These are phyloP conservation scores for Larimichthys crocea DNA, from an alignment of 2,113 vertebrate species.

Conservation along the genomic window DNA sequence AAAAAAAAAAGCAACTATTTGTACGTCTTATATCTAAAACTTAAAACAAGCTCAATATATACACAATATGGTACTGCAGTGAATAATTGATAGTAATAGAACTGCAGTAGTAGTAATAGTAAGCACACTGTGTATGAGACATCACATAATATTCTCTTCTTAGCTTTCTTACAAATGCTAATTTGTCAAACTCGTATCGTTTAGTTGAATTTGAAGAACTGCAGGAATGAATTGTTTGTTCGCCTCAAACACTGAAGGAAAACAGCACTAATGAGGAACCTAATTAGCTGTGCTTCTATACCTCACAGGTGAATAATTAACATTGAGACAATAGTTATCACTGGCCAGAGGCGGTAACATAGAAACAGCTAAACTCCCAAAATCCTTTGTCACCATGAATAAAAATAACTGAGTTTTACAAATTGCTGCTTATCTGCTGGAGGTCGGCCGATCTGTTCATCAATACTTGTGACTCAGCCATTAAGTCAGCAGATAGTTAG, in stretches of 20 bases:
- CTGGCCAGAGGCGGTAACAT: conserved; percentile 11
- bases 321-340: conserved; percentile 22
- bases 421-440: too few relatives aligned
- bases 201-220: not conserved
- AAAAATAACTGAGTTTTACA: too few relatives aligned
- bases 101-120: too few relatives aligned
- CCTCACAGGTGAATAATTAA: conserved; percentile 60
- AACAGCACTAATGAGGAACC: conserved; percentile 31
- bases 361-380: not conserved
- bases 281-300: conserved; percentile 35
- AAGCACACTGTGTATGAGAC: not conserved
- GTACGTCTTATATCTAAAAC: too few relatives aligned
- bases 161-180: not conserved
- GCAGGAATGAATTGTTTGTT: conserved; percentile 10
- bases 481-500: conserved; percentile 2
- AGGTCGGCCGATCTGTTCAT: not conserved
- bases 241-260: conserved; percentile 12
- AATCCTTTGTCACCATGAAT: conserved; percentile 3
- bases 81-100: too few relatives aligned
- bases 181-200: not conserved
- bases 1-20: too few relatives aligned
- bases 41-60: too few relatives aligned
- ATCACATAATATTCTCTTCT: not conserved
- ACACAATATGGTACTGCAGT: too few relatives aligned
- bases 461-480: not conserved